phyloP scores from a whole-genome alignment of 1,140 invertebrate genomes.

The Wasmannia auropunctata region DNA sequence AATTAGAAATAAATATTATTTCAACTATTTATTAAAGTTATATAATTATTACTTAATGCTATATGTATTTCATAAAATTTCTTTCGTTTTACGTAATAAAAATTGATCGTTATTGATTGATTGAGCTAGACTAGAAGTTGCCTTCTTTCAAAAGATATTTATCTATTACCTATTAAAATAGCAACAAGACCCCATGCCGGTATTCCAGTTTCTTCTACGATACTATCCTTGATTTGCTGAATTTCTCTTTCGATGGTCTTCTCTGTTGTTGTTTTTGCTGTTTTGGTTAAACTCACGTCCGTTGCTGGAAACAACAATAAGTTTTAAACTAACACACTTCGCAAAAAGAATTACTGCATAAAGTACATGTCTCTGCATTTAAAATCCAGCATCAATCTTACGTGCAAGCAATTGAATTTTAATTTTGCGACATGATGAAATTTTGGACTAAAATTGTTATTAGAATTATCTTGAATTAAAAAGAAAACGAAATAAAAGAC shows the following conservation, averaged over 20 bases:
- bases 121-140: neutral
- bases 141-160: neutral
- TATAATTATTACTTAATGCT: neutral
- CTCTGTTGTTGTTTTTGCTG: too few relatives aligned
- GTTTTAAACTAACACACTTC: neutral
- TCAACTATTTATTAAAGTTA: too few relatives aligned
- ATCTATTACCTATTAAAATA: constrained; percentile 88
- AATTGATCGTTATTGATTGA: neutral
- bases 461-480: neutral
- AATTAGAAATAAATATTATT: neutral
- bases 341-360: neutral
- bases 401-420: neutral
- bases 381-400: neutral
- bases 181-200: constrained; percentile 90
- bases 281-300: constrained; percentile 66
- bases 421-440: neutral
- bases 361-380: neutral
- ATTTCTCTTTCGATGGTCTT: constrained; percentile 79
- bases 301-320: constrained; percentile 53
- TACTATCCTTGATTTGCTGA: constrained; percentile 83
- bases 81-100: neutral
- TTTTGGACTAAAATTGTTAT: neutral
- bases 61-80: neutral
- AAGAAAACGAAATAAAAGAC: neutral
- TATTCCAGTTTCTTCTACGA: constrained; percentile 88